Base-by-base conservation (phyloP, 2,888 invertebrate genomes). In the Ophioninae sp. region DNA sequence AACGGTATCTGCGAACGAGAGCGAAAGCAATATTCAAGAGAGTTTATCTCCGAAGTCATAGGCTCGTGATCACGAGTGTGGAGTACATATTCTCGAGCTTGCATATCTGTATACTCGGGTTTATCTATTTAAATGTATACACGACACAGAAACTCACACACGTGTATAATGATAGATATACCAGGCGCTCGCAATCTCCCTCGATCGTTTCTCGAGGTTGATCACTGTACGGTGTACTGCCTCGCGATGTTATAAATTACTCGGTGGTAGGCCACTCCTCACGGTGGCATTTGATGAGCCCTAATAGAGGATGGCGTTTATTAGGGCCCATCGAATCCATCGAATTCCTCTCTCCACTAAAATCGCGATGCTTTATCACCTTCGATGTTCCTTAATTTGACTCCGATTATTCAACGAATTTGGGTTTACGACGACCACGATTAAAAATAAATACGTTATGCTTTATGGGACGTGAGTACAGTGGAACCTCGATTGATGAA, bases 251-350 rank as follows among this genome's bases (percentile, higher is more conserved):
- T 81, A 84, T 81, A 84, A 84, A 84, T 84, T 84, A 78, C 41
- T 74, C 41, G 73, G 20, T 56, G 77, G 67, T 77, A 65, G 50
- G 83, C 83, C 78, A 78, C 83, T 84, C 83, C 83, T 84, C 78
- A 70, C 67, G 73, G 57, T 81, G 83, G 81, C 78, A 84, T 84
- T 84, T 84, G 81, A 84, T 84, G 83, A 84, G 74, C 74, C 81
- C 83, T 81, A 78, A 81, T 81, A 65, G 83, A 81, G 81, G 81
- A 80, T 56, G 81, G 30, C 30, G 30, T 30, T 30, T 30, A 30
- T 30, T 30, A 30, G 30, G 30, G 30, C 30, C 3, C 30, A 30
- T 30, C 30, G 30, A 30, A 30, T 30, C 30, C 30, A 30, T 30
- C 30, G 30, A 3, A 30, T 30, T 30, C 30, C 30, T 2, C 30